These are phyloP conservation scores for Lycocorax pyrrhopterus DNA, from an alignment of 2,113 vertebrate genomes.

Conservation along the genomic window DNA sequence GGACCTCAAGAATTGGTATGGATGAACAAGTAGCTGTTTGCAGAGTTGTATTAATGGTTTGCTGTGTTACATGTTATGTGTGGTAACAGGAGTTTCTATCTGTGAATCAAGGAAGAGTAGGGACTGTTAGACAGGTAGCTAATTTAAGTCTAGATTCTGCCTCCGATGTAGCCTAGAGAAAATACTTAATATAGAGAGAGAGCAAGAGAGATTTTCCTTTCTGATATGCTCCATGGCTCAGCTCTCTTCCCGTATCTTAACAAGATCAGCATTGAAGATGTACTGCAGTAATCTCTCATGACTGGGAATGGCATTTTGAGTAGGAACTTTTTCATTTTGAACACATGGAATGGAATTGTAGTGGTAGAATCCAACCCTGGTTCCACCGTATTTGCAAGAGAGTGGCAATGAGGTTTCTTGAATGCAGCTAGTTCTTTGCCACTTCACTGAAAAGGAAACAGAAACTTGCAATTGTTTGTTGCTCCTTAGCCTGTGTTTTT, in stretches of 20 bases:
- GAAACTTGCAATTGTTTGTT: neutral
- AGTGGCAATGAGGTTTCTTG: neutral
- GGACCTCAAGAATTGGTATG: neutral
- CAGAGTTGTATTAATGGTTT: neutral
- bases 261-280: neutral
- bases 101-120: neutral
- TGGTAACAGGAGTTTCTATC: neutral
- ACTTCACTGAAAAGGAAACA: neutral
- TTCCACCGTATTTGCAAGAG: neutral
- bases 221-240: neutral
- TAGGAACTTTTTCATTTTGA: neutral
- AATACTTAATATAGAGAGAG: neutral
- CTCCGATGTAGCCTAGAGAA: neutral
- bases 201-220: neutral
- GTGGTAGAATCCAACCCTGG: neutral
- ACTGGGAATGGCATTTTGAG: neutral
- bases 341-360: neutral
- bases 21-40: neutral
- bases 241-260: neutral
- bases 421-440: neutral
- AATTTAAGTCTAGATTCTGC: neutral
- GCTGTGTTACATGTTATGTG: neutral
- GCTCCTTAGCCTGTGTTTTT: slow-evolving; percentile 72
- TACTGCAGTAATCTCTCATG: neutral
- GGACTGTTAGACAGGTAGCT: neutral